A percentile compares a stretch with the other conserved stretches of the same genome.
phyloP scores from a whole-genome alignment of 2,797 vertebrate species.

The Myotis pilosus region DNA sequence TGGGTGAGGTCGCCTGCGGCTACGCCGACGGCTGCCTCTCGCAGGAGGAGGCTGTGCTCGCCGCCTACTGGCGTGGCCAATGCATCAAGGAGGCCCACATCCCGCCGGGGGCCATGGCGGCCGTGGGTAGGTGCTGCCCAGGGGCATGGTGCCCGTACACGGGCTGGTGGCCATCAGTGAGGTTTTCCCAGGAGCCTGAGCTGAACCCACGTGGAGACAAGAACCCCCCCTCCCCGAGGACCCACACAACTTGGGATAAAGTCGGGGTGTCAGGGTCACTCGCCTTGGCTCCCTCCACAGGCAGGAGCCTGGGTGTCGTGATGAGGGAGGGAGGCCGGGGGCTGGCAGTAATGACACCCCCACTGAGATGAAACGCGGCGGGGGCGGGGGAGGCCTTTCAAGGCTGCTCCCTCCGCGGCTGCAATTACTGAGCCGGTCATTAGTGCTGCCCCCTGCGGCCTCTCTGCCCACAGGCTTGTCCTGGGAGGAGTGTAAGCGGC shows the following conservation, averaged over 20 bases:
- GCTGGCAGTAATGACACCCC: fast-evolving
- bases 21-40: slow-evolving; percentile 94
- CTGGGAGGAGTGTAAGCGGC: slow-evolving; percentile 92
- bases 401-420: fast-evolving
- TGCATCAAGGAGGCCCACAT: slow-evolving; percentile 94
- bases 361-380: fast-evolving
- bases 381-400: neutral
- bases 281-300: fast-evolving
- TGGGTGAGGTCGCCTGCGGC: slow-evolving; percentile 96
- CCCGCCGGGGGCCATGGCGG: slow-evolving; percentile 95
- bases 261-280: fast-evolving
- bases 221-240: neutral
- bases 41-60: slow-evolving; percentile 90
- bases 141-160: neutral
- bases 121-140: slow-evolving; percentile 89
- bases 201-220: fast-evolving
- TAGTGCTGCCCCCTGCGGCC: neutral
- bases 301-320: neutral
- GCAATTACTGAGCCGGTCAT: fast-evolving
- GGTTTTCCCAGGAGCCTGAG: neutral
- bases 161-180: fast-evolving
- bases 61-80: slow-evolving; percentile 95
- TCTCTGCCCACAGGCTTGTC: slow-evolving; percentile 88
- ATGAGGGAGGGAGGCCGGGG: neutral
- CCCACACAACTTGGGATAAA: neutral